Percentiles rank a stretch among this genome's conserved stretches.
phyloP scores from a whole-genome alignment of 1,140 invertebrate genomes.

The Sogatella furcifera region DNA sequence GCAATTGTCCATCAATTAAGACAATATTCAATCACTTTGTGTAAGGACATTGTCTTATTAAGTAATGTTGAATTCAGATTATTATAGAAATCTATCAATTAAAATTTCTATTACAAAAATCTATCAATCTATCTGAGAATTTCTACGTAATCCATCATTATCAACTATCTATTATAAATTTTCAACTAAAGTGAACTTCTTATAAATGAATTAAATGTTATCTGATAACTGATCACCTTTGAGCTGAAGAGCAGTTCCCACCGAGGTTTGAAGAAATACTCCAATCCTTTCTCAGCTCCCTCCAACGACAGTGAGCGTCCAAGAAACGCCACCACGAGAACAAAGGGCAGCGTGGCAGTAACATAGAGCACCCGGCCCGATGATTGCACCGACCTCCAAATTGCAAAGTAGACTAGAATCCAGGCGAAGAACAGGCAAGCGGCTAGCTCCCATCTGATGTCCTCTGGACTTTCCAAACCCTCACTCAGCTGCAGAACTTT shows the following conservation, averaged over 20 bases:
- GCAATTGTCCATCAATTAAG: too few species aligned
- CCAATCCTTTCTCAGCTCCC: constrained; percentile 64
- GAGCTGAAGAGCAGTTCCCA: constrained; percentile 74
- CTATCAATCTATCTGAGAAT: too few species aligned
- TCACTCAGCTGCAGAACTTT: constrained; percentile 72
- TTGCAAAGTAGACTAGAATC: constrained; percentile 83
- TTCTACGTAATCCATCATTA: too few species aligned
- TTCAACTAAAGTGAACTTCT: neutral
- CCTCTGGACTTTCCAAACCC: constrained; percentile 71
- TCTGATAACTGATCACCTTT: constrained; percentile 41
- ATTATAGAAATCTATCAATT: too few species aligned
- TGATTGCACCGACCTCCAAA: constrained; percentile 86
- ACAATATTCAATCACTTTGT: too few species aligned
- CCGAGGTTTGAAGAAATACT: constrained; percentile 78
- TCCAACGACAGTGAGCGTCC: constrained; percentile 68
- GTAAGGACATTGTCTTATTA: too few species aligned
- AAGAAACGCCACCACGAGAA: constrained; percentile 70
- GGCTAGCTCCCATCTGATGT: constrained; percentile 73
- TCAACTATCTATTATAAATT: neutral
- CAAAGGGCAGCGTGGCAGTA: constrained; percentile 74
- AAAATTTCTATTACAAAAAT: too few species aligned
- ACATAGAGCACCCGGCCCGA: constrained; percentile 72
- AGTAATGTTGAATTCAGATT: too few species aligned
- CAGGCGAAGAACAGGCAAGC: constrained; percentile 77
- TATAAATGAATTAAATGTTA: constrained; percentile 3